These are phyloP conservation scores for Ecdyonurus torrentis DNA, from an alignment of 2,888 invertebrate species.

Conservation along the genomic window DNA sequence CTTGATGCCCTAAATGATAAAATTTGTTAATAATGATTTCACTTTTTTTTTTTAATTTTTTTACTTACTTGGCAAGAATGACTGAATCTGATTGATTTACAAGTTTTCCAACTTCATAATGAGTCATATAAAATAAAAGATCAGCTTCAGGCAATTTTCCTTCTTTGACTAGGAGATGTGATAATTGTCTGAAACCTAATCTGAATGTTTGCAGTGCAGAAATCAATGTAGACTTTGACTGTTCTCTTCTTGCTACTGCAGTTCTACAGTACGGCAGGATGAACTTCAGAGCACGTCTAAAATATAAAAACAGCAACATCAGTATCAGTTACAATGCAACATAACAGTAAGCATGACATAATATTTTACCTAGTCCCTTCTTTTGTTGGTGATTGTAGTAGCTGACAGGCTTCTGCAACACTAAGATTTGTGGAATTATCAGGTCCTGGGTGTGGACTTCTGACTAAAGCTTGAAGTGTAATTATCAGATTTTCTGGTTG, in stretches of 20 bases:
- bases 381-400: slow-evolving; percentile 17
- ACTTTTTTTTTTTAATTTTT: slow-evolving; percentile 2
- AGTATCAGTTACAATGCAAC: too few relatives aligned
- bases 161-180: slow-evolving; percentile 36
- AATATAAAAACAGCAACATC: too few relatives aligned
- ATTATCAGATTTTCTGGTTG: slow-evolving; percentile 41
- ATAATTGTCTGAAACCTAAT: slow-evolving; percentile 38
- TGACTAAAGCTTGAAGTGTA: slow-evolving; percentile 36
- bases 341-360: too few relatives aligned
- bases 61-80: slow-evolving; percentile 20
- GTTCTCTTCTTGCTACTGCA: slow-evolving; percentile 45
- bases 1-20: slow-evolving; percentile 40
- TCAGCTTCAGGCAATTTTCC: slow-evolving; percentile 46
- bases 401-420: slow-evolving; percentile 12
- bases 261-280: slow-evolving; percentile 41
- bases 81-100: slow-evolving; percentile 22
- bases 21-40: slow-evolving; percentile 2
- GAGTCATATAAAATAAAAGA: slow-evolving; percentile 48
- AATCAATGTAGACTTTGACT: slow-evolving; percentile 43
- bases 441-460: slow-evolving; percentile 12
- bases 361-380: slow-evolving; percentile 14
- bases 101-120: slow-evolving; percentile 42
- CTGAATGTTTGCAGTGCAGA: slow-evolving; percentile 38
- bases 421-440: slow-evolving; percentile 14
- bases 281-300: slow-evolving; percentile 40